Base-by-base conservation (phyloP, 1,140 invertebrate genomes). In the Harlomillsia oculata region DNA sequence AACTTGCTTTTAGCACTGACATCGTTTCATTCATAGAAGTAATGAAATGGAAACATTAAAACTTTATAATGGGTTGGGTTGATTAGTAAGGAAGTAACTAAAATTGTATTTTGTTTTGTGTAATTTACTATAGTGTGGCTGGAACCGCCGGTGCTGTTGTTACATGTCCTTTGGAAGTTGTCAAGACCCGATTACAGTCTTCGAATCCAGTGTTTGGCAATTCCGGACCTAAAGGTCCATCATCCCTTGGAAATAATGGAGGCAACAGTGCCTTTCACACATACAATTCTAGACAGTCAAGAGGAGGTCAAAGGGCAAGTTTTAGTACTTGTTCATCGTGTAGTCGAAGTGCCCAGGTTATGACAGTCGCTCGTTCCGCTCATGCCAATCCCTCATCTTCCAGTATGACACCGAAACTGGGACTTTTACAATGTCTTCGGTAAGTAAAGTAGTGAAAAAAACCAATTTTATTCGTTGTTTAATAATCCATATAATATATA, bases 81-180 rank as follows among this genome's bases (percentile, higher is more conserved):
- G 18, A 29, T 25, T 44, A 1, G 39, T 34, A 28, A 18, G 18
- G 8, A 14, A 26, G n/a, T 57, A 50, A 65, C 49, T 62, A 53
- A 26, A 65, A 34, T 45, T 62, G 43, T 60, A 49, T 45, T 55
- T 64, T 37, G 51, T 34, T 50, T 30, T 39, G 21, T 48, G 25
- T 41, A 25, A 41, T 41, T 69, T 41, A 67, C 72, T 75, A 20
- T 71, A 97, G 93, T 67, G 80, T 89, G 72, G 95, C 89, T 64
- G 94, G 95, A 29, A 98, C 94, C 23, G 84, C 88, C 36, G 95
- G 94, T 57, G 94, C 94, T 9, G 87, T 97, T 59, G 82, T 95
- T 34, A 99, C 96, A 61, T 98, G 95, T 76, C 96, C 96, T 1
- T 75, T 99, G 62, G 96, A 99, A 77, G 95, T 99, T 52, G 89